Evolutionary conservation across 1,140 invertebrate species (phyloP).

Genomic region (Zaprionus inermis): DNA sequence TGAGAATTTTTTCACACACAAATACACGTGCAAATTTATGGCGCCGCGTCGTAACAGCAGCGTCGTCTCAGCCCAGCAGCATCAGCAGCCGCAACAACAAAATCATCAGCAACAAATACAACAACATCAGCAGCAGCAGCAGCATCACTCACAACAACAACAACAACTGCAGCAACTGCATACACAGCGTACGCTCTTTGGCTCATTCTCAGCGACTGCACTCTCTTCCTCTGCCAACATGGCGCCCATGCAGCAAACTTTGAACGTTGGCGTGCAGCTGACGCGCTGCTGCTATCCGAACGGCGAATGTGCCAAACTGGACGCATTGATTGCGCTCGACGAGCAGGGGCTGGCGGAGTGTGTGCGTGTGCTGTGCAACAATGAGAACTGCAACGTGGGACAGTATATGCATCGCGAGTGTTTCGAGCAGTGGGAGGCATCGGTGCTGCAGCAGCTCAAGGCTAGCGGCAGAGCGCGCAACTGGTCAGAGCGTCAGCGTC

Average conservation of each 20-base stretch:
- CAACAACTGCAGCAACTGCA: slow-evolving; percentile 56
- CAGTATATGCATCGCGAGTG: slow-evolving; percentile 98
- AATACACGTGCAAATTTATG: slow-evolving; percentile 63
- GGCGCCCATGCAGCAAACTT: slow-evolving; percentile 69
- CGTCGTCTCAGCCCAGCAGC: slow-evolving; percentile 51
- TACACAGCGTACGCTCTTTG: slow-evolving; percentile 6
- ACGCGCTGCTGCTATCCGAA: slow-evolving; percentile 91
- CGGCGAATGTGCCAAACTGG: slow-evolving; percentile 90
- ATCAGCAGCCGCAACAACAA: slow-evolving; percentile 42
- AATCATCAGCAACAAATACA: slow-evolving; percentile 35
- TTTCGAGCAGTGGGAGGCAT: slow-evolving; percentile 96
- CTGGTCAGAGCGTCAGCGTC: slow-evolving; percentile 96
- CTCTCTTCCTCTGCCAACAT: slow-evolving; percentile 34
- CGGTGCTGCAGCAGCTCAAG: slow-evolving; percentile 94
- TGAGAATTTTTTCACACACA: slow-evolving; percentile 4
- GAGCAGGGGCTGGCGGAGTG: slow-evolving; percentile 91
- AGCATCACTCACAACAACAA: slow-evolving; percentile 40
- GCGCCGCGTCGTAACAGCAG: slow-evolving; percentile 75
- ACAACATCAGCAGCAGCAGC: slow-evolving; percentile 53
- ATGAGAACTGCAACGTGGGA: slow-evolving; percentile 94
- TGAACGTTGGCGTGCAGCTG: slow-evolving; percentile 59
- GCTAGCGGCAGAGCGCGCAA: slow-evolving; percentile 94
- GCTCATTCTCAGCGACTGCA: background rate
- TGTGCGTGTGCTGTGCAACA: slow-evolving; percentile 97
- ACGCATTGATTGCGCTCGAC: slow-evolving; percentile 88